Base-by-base conservation (phyloP, 2,888 invertebrate species). In the Nemotelus nigrinus region DNA sequence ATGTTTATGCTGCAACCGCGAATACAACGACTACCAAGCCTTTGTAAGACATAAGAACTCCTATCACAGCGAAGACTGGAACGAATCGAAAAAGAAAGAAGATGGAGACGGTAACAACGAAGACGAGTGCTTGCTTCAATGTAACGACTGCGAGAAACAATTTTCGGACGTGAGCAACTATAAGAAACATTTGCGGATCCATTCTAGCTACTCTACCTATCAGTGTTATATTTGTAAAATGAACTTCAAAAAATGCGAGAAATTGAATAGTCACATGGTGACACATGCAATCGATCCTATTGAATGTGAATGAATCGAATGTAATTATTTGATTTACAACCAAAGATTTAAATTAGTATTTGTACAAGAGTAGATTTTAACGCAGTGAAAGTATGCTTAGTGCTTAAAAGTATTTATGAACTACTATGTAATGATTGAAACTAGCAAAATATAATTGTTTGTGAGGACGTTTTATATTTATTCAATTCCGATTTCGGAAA, bases 1-100 rank as follows among this genome's bases (percentile, higher is more conserved):
- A 79, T 86, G 86, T 50, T 80, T 83, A 3, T 80, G 82, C 2
- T 86, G 86, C 80, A 83, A 83, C 0, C 80, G 82, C 39, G 84
- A 86, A 75, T 87, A 82, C 58, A 84, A 83, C n/a, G 86, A 86
- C 76, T 86, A 85, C 77, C 80, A 85, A 53, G 82, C 85, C 25
- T 86, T 85, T 71, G 82, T 83, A 41, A 83, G 84, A 7, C 86
- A 86, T 80, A 85, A 85, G 78, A 79, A 82, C 3, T 81, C 80
- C 2, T 25, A 25, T 25, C 86, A 86, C 43, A 57, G 72, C 45
- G 39, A 65, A 8, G 74, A 74, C 48, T 74, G 60, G 50, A 41
- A 10, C 39, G 48, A 74, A 44, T 25, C 10, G 3, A 50, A 74
- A 25, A 74, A 57, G 41, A 60, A 74, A 39, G 74, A 63, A 47